Conservation (phyloP, 2,888 invertebrate species). For the Altica lythri region DNA sequence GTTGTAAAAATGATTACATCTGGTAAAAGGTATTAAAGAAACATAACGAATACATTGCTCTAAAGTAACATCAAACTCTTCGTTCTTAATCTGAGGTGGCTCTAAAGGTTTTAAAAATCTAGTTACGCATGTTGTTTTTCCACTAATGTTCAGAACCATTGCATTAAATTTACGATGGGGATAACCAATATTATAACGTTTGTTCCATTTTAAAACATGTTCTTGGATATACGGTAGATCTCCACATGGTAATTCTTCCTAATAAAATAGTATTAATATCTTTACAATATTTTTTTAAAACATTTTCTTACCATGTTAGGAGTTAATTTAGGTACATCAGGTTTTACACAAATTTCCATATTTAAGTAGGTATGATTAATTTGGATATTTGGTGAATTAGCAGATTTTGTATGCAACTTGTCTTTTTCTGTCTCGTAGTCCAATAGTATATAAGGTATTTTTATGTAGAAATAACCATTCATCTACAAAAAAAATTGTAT, state of each 20-base stretch:
- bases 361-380: slow-evolving; percentile 43
- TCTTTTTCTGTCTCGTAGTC: slow-evolving; percentile 63
- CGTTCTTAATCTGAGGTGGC: slow-evolving; percentile 56
- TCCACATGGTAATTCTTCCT: slow-evolving; percentile 57
- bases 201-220: slow-evolving; percentile 61
- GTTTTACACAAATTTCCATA: slow-evolving; percentile 46
- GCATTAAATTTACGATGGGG: slow-evolving; percentile 61
- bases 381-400: slow-evolving; percentile 22
- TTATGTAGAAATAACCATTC: slow-evolving; percentile 80
- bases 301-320: slow-evolving; percentile 48
- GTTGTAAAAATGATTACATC: slow-evolving; percentile 54
- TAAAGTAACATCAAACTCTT: slow-evolving; percentile 55
- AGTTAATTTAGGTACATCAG: slow-evolving; percentile 49
- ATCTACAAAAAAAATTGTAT: slow-evolving; percentile 70
- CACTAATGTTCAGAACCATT: slow-evolving; percentile 61
- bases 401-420: slow-evolving; percentile 31
- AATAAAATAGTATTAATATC: slow-evolving; percentile 32
- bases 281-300: background rate
- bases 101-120: slow-evolving; percentile 59
- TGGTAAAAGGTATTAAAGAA: slow-evolving; percentile 58
- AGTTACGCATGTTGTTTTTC: slow-evolving; percentile 62
- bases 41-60: slow-evolving; percentile 58
- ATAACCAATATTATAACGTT: slow-evolving; percentile 59
- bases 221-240: slow-evolving; percentile 59
- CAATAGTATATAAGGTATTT: slow-evolving; percentile 73